phyloP scores from a whole-genome alignment of 2,113 vertebrate genomes.

The Epinephelus fuscoguttatus region DNA sequence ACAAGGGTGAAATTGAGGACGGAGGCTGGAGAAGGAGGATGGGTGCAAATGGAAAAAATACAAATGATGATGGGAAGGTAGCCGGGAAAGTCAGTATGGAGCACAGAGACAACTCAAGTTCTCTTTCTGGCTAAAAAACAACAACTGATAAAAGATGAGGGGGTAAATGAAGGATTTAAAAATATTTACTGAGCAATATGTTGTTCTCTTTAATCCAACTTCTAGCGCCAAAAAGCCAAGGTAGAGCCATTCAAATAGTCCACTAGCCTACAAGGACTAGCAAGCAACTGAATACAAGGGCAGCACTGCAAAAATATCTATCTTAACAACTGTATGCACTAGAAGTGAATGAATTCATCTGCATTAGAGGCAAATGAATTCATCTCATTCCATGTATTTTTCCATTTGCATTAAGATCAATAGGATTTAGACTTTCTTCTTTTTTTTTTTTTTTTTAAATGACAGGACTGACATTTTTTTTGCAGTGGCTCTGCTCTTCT shows the following conservation, averaged over 20 bases:
- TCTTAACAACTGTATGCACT: neutral
- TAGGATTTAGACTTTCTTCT: neutral
- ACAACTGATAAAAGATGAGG: neutral
- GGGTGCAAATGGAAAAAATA: conserved; percentile 10
- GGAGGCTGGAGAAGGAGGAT: neutral
- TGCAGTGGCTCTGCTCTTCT: conserved; percentile 9
- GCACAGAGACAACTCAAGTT: conserved; percentile 1
- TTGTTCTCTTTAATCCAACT: conserved; percentile 5
- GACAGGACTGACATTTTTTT: neutral
- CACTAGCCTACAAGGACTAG: conserved; percentile 3
- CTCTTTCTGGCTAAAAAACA: neutral
- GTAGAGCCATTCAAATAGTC: conserved; percentile 21
- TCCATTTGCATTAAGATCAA: neutral
- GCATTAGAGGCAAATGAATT: neutral
- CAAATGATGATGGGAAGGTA: conserved; percentile 7
- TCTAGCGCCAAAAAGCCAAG: conserved; percentile 7
- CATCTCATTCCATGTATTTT: neutral
- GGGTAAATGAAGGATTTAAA: neutral
- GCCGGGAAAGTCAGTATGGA: conserved; percentile 26
- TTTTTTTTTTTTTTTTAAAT: neutral
- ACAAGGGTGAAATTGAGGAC: conserved; percentile 10
- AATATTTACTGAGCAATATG: neutral
- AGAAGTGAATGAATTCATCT: neutral
- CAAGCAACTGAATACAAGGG: conserved; percentile 12
- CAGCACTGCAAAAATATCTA: conserved; percentile 23